phyloP scores from a whole-genome alignment of 2,113 vertebrate species.

The Lycaon pictus region DNA sequence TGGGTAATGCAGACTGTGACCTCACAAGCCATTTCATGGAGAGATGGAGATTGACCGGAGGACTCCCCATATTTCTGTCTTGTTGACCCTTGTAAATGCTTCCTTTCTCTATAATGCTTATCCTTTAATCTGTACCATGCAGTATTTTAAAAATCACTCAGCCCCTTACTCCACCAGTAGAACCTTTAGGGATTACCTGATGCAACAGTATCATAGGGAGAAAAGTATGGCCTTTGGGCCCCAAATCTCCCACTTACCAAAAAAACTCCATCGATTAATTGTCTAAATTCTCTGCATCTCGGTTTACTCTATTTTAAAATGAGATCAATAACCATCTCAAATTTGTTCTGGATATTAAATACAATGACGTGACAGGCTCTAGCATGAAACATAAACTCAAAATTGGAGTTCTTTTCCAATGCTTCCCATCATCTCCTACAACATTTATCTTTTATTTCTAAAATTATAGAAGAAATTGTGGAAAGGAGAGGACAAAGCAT shows the following conservation, averaged over 20 bases:
- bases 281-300: not conserved
- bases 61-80: not conserved
- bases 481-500: not conserved
- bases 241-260: not conserved
- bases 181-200: not conserved
- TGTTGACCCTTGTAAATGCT: not conserved
- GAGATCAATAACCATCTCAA: not conserved
- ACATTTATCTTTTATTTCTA: not conserved
- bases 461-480: not conserved
- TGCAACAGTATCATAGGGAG: not conserved
- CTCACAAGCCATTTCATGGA: not conserved
- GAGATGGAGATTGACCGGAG: not conserved
- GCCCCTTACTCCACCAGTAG: not conserved
- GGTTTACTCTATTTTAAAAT: conserved; percentile 3
- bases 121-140: not conserved
- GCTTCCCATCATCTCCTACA: not conserved
- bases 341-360: not conserved
- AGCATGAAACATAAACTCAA: not conserved
- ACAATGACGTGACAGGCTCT: not conserved
- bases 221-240: not conserved
- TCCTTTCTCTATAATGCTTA: not conserved
- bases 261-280: not conserved
- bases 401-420: not conserved
- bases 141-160: not conserved
- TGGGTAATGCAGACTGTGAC: not conserved